Evolutionary conservation across 2,113 vertebrate genomes (phyloP).

Genomic region (Scartelaos histophorus): DNA sequence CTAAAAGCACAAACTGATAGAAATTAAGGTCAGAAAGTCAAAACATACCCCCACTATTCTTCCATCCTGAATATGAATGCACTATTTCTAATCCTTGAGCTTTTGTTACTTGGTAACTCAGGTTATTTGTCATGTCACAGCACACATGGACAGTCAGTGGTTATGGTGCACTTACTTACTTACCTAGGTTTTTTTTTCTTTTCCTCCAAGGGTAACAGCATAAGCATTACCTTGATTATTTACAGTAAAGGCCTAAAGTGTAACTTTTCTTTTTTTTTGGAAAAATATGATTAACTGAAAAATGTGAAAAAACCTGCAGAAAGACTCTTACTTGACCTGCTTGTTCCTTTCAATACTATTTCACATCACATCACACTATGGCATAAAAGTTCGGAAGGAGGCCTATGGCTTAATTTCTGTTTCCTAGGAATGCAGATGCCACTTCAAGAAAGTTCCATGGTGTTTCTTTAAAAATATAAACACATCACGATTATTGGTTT

Average conservation of each 20-base stretch:
- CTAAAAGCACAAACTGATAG: conserved; percentile 52
- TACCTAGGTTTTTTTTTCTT: not conserved
- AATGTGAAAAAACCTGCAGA: too few species aligned
- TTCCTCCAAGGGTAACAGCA: not conserved
- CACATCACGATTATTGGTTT: too few species aligned
- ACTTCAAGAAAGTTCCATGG: too few species aligned
- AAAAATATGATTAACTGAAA: too few species aligned
- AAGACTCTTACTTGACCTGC: too few species aligned
- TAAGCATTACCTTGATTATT: not conserved
- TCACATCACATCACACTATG: too few species aligned
- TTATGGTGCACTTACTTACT: not conserved
- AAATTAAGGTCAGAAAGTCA: conserved; percentile 46
- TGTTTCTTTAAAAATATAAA: too few species aligned
- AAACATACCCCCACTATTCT: conserved; percentile 51
- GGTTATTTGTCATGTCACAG: conserved; percentile 43
- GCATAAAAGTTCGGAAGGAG: too few species aligned
- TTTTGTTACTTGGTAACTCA: conserved; percentile 61
- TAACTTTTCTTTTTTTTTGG: too few species aligned
- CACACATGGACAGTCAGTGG: conserved; percentile 21
- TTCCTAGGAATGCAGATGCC: too few species aligned
- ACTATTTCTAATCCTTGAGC: conserved; percentile 52
- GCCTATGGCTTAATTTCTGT: too few species aligned
- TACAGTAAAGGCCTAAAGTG: not conserved
- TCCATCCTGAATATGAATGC: conserved; percentile 44
- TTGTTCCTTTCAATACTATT: too few species aligned